Conservation (phyloP, 1,140 invertebrate genomes). For the Frieseomelitta varia region DNA sequence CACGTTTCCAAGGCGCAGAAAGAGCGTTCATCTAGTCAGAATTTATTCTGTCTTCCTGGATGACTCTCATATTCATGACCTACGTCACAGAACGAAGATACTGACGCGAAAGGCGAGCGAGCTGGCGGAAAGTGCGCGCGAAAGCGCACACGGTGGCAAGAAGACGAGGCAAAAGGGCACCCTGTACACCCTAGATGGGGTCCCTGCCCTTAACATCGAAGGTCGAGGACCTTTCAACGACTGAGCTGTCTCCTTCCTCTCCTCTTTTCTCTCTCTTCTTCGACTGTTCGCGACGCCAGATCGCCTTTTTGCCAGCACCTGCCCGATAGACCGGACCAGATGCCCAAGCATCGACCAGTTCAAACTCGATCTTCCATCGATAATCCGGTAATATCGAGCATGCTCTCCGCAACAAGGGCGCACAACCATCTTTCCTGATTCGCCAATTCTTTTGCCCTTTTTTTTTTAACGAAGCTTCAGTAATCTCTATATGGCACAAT, state of each 20-base stretch:
- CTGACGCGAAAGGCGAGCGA: not conserved
- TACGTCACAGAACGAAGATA: conserved; percentile 25
- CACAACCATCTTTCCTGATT: not conserved
- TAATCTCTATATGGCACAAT: not conserved
- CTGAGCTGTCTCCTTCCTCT: conserved; percentile 39
- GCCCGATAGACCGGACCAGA: conserved; percentile 65
- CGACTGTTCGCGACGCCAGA: conserved; percentile 8
- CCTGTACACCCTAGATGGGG: conserved; percentile 59
- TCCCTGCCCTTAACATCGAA: conserved; percentile 72
- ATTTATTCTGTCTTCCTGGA: not conserved
- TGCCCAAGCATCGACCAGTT: conserved; percentile 51
- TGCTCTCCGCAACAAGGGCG: not conserved
- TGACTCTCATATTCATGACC: conserved; percentile 14
- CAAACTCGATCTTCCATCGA: conserved; percentile 13
- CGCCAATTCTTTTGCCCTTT: not conserved
- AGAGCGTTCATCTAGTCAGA: too few relatives aligned
- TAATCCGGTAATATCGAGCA: conserved; percentile 38
- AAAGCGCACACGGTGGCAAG: conserved; percentile 1
- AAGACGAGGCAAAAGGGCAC: conserved; percentile 47
- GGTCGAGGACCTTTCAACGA: conserved; percentile 69
- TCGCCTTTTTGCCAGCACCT: conserved; percentile 69
- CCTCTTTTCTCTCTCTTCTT: conserved; percentile 19
- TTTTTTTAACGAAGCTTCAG: not conserved
- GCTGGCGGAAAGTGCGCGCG: not conserved
- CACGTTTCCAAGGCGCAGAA: not conserved